phyloP scores from a whole-genome alignment of 1,140 invertebrate genomes.

The Bombus ignitus region DNA sequence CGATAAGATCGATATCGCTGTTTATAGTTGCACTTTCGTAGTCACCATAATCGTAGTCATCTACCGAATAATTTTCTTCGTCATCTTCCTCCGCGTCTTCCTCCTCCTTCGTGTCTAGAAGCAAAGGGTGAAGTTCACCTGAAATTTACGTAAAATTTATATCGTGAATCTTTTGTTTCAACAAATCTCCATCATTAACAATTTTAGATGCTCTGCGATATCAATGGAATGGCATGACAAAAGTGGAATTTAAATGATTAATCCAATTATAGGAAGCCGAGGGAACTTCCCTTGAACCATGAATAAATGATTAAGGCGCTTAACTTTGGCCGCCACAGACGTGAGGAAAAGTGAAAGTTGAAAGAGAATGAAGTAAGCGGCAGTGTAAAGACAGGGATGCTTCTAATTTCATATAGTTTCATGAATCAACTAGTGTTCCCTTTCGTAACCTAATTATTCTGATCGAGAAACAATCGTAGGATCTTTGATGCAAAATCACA shows the following conservation, averaged over 20 bases:
- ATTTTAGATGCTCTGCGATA: not conserved
- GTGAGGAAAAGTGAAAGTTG: not conserved
- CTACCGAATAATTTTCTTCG: conserved; percentile 79
- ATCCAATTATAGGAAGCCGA: not conserved
- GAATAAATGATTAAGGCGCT: not conserved
- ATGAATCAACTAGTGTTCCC: not conserved
- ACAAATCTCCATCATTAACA: not conserved
- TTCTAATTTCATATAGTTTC: not conserved
- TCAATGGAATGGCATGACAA: not conserved
- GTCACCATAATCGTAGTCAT: conserved; percentile 77
- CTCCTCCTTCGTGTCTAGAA: conserved; percentile 67
- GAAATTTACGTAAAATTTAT: conserved; percentile 48
- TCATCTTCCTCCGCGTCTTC: conserved; percentile 79
- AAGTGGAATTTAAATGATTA: conserved; percentile 4
- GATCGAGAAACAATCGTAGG: no score
- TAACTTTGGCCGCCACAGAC: not conserved
- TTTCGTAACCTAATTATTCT: not conserved
- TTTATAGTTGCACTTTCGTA: conserved; percentile 76
- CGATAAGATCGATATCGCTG: conserved; percentile 81
- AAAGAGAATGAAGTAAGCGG: not conserved
- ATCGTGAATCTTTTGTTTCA: not conserved
- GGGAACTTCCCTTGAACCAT: not conserved
- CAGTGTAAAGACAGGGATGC: not conserved
- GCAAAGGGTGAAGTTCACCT: conserved; percentile 49
- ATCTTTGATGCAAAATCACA: no score